phyloP scores from a whole-genome alignment of 2,113 vertebrate species.

The Tylochromis polylepis region DNA sequence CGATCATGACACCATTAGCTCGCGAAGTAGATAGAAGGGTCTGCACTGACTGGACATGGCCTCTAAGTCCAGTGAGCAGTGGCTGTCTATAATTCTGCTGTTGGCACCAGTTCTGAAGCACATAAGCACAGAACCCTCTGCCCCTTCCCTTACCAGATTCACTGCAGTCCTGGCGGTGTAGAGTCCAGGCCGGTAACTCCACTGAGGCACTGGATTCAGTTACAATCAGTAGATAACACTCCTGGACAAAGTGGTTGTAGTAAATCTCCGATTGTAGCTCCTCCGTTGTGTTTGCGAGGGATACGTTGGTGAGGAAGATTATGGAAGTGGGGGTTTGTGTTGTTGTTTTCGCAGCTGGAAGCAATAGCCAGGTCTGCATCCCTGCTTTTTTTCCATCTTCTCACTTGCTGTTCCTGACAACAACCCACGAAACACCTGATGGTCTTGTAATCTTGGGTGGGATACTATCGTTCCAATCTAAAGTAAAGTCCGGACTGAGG shows the following conservation, averaged over 20 bases:
- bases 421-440: not conserved
- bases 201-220: not conserved
- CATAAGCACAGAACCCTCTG: not conserved
- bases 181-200: not conserved
- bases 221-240: not conserved
- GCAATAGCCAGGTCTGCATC: not conserved
- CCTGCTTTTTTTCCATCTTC: not conserved
- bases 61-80: not conserved
- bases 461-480: not conserved
- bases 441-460: not conserved
- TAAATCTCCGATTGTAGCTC: not conserved
- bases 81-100: not conserved
- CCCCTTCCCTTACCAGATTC: not conserved
- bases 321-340: rapidly evolving
- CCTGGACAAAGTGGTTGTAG: not conserved
- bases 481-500: not conserved
- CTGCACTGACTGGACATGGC: not conserved
- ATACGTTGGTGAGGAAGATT: not conserved
- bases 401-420: not conserved
- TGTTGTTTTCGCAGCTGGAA: not conserved
- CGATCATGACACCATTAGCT: not conserved
- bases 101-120: not conserved
- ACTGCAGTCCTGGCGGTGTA: not conserved
- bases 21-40: not conserved
- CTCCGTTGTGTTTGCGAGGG: not conserved